Percentiles rank a stretch among this genome's conserved stretches.
These are phyloP conservation scores for Parus major DNA, from an alignment of 2,113 vertebrate species.

Conservation along the genomic window DNA sequence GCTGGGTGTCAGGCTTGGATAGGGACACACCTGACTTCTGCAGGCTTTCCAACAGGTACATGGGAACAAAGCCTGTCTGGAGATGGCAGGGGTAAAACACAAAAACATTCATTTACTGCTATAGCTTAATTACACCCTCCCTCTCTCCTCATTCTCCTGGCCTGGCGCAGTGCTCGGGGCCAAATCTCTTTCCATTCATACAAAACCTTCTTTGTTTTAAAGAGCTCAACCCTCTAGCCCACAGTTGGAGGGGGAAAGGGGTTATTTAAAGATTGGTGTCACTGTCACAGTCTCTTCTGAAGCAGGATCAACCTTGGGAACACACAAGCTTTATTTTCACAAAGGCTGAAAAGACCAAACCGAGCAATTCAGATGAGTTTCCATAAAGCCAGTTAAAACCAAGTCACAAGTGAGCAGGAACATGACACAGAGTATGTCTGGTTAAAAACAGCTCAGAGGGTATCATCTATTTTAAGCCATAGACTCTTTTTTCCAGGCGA, in stretches of 20 bases:
- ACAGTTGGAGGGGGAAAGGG: background rate
- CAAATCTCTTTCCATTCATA: constrained; percentile 34
- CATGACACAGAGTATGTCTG: background rate
- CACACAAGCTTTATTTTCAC: background rate
- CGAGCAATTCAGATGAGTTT: background rate
- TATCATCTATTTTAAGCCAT: constrained; percentile 30
- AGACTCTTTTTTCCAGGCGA: background rate
- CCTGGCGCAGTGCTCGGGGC: background rate
- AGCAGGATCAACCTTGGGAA: background rate
- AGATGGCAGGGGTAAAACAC: constrained; percentile 37
- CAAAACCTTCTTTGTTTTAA: constrained; percentile 49
- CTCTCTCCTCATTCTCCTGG: background rate
- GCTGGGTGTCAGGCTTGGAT: background rate
- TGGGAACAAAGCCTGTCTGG: constrained; percentile 28
- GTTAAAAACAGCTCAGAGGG: constrained; percentile 52
- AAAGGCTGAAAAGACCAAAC: background rate
- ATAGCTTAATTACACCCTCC: constrained; percentile 7
- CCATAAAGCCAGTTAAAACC: constrained; percentile 21
- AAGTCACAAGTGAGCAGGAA: background rate
- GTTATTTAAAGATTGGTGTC: constrained; percentile 46
- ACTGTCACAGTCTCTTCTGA: background rate
- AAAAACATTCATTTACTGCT: constrained; percentile 60
- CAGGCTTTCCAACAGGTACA: constrained; percentile 6
- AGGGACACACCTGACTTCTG: background rate
- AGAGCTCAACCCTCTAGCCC: background rate